Evolutionary conservation across 2,113 vertebrate species (phyloP), one percentile per base, ranked within the genome.

Genomic region (Stigmatopora argus): DNA sequence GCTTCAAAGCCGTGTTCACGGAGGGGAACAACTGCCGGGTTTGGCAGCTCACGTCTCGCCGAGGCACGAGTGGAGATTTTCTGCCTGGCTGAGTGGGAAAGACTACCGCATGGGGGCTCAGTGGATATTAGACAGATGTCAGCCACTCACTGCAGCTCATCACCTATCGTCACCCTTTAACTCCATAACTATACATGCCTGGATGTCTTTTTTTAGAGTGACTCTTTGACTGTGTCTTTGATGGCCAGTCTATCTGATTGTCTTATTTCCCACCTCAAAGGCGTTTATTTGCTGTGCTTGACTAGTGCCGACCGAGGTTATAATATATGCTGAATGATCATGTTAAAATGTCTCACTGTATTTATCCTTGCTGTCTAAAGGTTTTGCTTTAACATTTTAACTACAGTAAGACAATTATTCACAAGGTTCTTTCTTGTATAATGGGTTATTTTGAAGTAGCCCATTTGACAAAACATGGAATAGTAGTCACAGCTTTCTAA

Each of bases 21-120:
- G 34, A 47, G 47, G 70, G 70, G 61, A 75, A 70, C 71, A 64
- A 61, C 71, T 65, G 77, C 68, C 58, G 35, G 21, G 38, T 61
- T 83, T 81, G 64, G 77, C 78, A 69, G 68, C 51, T 67, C 17
- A 12, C 52, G 51, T 70, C 81, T 58, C 72, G 78, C 61, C 68
- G 68, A 79, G 70, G 82, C 82, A 68, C 66, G 75, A 78, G 70
- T 38, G 73, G 65, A 23, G 72, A 78, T 78, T 82, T 74, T 77
- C 73, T 67, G 65, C 46, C 67, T 76, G 61, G 48, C 63, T 73
- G 31, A 72, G 66, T 65, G 59, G 72, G 79, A 75, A 75, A 26
- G 65, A 69, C 62, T 75, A 66, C 75, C 83, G 52, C 81, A 74
- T 78, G 78, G 64, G 26, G 77, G 78, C 70, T 83, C 31, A 62